Conservation (phyloP, 2,113 vertebrate genomes). For the Trogon surrucura region DNA sequence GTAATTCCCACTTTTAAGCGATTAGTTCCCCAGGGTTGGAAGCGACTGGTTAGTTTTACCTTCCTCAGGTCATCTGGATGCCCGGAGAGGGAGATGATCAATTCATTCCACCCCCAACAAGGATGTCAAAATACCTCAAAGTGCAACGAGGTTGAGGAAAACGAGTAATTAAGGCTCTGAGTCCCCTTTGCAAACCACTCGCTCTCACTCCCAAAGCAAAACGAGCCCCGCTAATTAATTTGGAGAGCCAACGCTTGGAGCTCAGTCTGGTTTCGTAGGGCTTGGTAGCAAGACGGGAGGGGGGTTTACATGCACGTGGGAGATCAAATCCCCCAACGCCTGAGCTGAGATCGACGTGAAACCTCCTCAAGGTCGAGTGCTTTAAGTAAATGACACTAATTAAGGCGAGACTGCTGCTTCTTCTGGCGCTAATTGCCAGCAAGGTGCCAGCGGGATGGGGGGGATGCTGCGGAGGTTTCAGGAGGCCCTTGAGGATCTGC, state of each 20-base stretch:
- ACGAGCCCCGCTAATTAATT: neutral
- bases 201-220: neutral
- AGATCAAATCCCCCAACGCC: neutral
- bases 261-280: neutral
- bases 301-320: accelerated
- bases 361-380: neutral
- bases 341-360: neutral
- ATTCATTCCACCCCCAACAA: constrained; percentile 31
- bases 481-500: neutral
- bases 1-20: constrained; percentile 75
- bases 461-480: neutral
- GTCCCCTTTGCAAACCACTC: neutral
- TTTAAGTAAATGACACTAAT: constrained; percentile 27
- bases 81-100: constrained; percentile 61
- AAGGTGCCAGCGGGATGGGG: neutral
- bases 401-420: neutral
- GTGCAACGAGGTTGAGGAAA: constrained; percentile 54
- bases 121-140: constrained; percentile 56
- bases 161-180: constrained; percentile 62
- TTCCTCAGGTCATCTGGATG: constrained; percentile 72
- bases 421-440: neutral
- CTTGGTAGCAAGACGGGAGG: neutral
- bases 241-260: neutral
- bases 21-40: constrained; percentile 75
- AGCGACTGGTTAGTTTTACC: constrained; percentile 54